These are phyloP conservation scores for Azorinus chamasolen DNA, from an alignment of 2,888 invertebrate species.

Conservation along the genomic window DNA sequence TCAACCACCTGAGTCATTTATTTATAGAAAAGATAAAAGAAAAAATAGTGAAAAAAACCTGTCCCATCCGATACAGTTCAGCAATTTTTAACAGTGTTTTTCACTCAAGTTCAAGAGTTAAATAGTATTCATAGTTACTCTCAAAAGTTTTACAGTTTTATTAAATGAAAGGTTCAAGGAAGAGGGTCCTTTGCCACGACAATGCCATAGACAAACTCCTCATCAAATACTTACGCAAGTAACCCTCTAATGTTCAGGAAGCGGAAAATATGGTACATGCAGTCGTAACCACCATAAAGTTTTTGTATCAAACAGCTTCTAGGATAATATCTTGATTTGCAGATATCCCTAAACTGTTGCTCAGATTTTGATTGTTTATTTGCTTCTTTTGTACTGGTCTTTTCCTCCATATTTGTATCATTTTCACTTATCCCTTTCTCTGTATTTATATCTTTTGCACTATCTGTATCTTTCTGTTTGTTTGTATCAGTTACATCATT, in stretches of 20 bases:
- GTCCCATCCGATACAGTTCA: no score
- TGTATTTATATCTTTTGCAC: neutral
- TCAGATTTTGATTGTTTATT: neutral
- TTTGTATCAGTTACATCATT: neutral
- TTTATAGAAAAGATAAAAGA: no score
- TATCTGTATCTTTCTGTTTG: neutral
- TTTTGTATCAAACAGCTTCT: constrained; percentile 71
- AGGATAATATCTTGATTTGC: constrained; percentile 20
- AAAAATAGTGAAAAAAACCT: no score
- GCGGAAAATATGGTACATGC: constrained; percentile 78
- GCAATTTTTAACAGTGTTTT: no score
- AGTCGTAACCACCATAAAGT: constrained; percentile 79
- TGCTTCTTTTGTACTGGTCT: neutral
- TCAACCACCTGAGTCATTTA: no score
- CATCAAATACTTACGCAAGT: constrained; percentile 79
- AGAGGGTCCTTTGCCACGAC: no score
- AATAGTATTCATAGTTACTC: no score
- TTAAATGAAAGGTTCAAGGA: no score
- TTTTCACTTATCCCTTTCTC: neutral
- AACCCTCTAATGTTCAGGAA: constrained; percentile 75
- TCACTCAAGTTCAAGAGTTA: no score
- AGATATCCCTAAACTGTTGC: neutral
- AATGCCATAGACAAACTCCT: no score
- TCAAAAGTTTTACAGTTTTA: no score
- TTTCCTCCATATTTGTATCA: neutral